phyloP scores from a whole-genome alignment of 2,888 invertebrate genomes.

The Hymenopus coronatus region DNA sequence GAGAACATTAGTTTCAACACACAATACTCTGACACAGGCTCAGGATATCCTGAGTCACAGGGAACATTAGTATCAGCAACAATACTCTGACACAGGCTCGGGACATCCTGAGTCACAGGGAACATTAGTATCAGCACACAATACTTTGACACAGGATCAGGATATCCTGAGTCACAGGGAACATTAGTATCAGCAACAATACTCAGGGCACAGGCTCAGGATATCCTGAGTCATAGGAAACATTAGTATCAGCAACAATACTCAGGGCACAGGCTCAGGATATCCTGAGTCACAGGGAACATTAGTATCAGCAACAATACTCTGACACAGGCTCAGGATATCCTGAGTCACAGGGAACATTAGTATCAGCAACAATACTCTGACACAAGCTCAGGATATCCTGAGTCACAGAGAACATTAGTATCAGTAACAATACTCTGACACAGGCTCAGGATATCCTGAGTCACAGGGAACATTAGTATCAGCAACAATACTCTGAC shows the following conservation, averaged over 20 bases:
- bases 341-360: neutral
- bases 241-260: neutral
- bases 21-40: too few species aligned
- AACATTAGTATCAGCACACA: constrained; percentile 1
- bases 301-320: neutral
- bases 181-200: neutral
- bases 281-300: neutral
- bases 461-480: neutral
- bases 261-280: too few species aligned
- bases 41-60: neutral
- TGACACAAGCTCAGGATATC: too few species aligned
- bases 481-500: too few species aligned
- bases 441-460: too few species aligned
- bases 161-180: neutral
- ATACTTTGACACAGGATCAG: too few species aligned
- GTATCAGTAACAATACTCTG: too few species aligned
- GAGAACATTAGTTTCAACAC: constrained; percentile 3
- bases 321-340: too few species aligned
- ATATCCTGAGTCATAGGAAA: neutral
- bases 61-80: constrained; percentile 2
- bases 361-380: too few species aligned
- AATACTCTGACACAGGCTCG: too few species aligned
- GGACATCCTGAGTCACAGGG: neutral
- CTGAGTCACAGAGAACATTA: neutral
- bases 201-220: too few species aligned